Conservation (phyloP, 2,888 invertebrate species). For the Andrena chrysosceles region DNA sequence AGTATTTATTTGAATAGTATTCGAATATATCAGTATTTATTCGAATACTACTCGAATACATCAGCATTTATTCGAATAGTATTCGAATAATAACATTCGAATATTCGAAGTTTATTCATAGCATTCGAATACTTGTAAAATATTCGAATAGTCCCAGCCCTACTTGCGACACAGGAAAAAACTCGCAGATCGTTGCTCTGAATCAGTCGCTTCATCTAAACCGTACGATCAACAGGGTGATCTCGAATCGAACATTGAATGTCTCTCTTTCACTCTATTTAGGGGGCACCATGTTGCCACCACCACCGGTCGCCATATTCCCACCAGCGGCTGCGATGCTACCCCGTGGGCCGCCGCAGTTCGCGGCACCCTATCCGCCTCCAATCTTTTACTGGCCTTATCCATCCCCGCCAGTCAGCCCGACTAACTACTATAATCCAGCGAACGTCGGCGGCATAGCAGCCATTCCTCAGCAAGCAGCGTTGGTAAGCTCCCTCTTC, state of each 20-base stretch:
- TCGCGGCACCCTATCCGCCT: constrained; percentile 88
- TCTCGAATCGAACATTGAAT: constrained; percentile 67
- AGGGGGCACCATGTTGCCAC: constrained; percentile 88
- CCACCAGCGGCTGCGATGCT: constrained; percentile 86
- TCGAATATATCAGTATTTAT: no score
- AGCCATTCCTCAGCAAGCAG: constrained; percentile 78
- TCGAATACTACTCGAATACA: no score
- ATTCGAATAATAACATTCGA: no score
- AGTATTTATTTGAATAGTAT: no score
- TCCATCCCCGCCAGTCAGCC: constrained; percentile 97
- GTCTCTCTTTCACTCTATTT: constrained; percentile 73
- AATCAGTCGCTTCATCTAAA: neutral
- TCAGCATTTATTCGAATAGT: no score
- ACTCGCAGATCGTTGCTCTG: neutral
- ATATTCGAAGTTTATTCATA: no score
- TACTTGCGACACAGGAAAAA: neutral
- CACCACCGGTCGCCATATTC: constrained; percentile 86
- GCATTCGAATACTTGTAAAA: no score
- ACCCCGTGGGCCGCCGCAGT: constrained; percentile 85
- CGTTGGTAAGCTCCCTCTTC: constrained; percentile 58
- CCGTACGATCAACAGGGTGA: neutral
- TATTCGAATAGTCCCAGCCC: no score
- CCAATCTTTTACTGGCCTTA: constrained; percentile 95
- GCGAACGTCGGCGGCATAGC: constrained; percentile 84
- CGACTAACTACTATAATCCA: constrained; percentile 93